These are phyloP conservation scores for Osedax fenrisi DNA, from an alignment of 2,888 invertebrate species.

Conservation along the genomic window DNA sequence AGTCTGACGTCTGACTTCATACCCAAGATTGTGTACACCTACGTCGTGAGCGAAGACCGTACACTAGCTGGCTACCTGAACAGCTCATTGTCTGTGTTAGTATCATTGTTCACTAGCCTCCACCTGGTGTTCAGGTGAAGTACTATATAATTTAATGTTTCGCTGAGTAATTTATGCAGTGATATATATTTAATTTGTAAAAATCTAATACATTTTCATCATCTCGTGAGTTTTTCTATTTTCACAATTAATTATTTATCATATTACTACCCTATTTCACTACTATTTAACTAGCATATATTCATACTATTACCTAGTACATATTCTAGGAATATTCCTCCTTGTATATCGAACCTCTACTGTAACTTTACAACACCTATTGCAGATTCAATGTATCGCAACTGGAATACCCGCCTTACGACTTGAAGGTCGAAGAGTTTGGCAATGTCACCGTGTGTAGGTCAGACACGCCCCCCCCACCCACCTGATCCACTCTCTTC, in stretches of 20 bases:
- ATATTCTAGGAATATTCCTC: too few species aligned
- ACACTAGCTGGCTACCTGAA: slow-evolving; percentile 41
- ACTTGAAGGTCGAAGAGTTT: slow-evolving; percentile 33
- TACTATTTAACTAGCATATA: too few species aligned
- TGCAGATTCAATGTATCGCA: neutral
- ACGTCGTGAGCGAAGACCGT: slow-evolving; percentile 43
- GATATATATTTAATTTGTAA: too few species aligned
- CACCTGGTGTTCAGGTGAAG: neutral
- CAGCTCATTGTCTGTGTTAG: slow-evolving; percentile 41
- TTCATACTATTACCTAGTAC: too few species aligned
- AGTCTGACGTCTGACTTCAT: slow-evolving; percentile 95
- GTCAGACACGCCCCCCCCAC: slow-evolving; percentile 32
- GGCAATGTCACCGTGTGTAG: slow-evolving; percentile 40
- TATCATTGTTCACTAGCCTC: slow-evolving; percentile 33
- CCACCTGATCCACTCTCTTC: neutral
- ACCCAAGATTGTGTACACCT: slow-evolving; percentile 80
- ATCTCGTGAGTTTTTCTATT: too few species aligned
- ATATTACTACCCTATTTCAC: too few species aligned
- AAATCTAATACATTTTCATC: too few species aligned
- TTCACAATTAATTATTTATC: too few species aligned
- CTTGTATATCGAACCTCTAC: neutral
- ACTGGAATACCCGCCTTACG: slow-evolving; percentile 32
- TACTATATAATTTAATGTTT: too few species aligned
- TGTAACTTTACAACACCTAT: neutral
- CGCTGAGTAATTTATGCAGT: too few species aligned